Evolutionary conservation across 2,797 vertebrate genomes (phyloP), one percentile per base, ranked within the genome.

Genomic region (Etheostoma nigrum): DNA sequence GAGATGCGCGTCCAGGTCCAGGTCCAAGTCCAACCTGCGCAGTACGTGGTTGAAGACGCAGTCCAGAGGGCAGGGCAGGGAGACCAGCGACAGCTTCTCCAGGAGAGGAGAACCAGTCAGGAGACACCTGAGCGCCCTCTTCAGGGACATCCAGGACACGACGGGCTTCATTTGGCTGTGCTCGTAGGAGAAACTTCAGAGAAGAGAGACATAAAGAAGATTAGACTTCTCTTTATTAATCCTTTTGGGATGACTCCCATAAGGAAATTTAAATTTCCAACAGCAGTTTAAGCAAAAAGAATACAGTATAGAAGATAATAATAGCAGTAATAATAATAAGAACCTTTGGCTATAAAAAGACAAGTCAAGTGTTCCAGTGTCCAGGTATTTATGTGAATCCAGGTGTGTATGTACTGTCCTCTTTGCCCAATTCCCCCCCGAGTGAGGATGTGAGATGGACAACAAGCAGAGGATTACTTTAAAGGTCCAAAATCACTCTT

Each of bases 41-140:
- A 94, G 77, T 14, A 92, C 74, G 30, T 81, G 21, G 12, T 55
- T 71, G 47, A 96, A 89, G 42, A 93, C 67, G 0, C 51, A 13
- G 73, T 96, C 88, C 86, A 98, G 76, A 0, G 74, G 85, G 67
- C 95, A 95, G 0, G 96, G 95, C 71, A 96, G 1, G 51, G 91
- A 67, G 7, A 95, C 78, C 23, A 97, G 88, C 0, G 88, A 89
- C 19, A 97, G 76, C 8, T 27, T 92, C 73, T 89, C 91, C 53
- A 97, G 92, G 6, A 64, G 62, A 0, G 89, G 94, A 9, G 95
- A 90, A 0, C 45, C 84, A 36, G 70, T 58, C 66, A 97, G 88
- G 60, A 96, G 76, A 11, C 91, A 92, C 73, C 71, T 79, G 30
- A 97, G 76, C 12, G 84, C 86, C 33, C 78, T 86, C 47, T 67